Conservation (phyloP, 2,797 vertebrate species). For the Zenarchopterus dispar region DNA sequence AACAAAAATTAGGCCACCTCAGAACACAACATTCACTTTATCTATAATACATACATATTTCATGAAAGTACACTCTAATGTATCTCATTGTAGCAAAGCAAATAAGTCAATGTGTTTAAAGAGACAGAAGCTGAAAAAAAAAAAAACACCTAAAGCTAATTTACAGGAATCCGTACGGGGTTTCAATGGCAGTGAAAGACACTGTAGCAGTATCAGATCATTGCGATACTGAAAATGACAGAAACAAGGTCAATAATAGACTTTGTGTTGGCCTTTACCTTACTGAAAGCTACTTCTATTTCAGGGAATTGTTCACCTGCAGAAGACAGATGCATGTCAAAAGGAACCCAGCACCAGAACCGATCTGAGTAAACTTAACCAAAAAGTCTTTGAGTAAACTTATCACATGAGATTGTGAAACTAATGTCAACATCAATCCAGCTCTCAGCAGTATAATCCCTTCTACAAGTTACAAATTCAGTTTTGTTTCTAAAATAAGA, state of each 20-base stretch:
- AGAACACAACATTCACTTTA: neutral
- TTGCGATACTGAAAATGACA: slow-evolving; percentile 74
- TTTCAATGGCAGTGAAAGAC: slow-evolving; percentile 67
- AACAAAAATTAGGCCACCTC: neutral
- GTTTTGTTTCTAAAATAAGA: slow-evolving; percentile 48
- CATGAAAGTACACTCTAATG: neutral
- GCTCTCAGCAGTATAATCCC: slow-evolving; percentile 15
- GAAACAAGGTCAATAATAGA: slow-evolving; percentile 58
- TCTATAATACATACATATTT: no score
- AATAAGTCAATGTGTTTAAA: slow-evolving; percentile 50
- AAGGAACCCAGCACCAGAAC: neutral
- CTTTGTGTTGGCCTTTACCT: slow-evolving; percentile 49
- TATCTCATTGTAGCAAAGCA: slow-evolving; percentile 10
- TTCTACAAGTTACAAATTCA: slow-evolving; percentile 4
- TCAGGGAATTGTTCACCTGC: slow-evolving; percentile 39
- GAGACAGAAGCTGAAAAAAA: slow-evolving; percentile 49
- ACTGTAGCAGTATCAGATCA: slow-evolving; percentile 72
- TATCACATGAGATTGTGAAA: slow-evolving; percentile 8
- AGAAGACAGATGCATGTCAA: slow-evolving; percentile 4
- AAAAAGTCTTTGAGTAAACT: neutral
- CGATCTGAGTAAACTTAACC: slow-evolving; percentile 8
- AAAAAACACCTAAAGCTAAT: slow-evolving; percentile 68
- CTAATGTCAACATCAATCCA: slow-evolving; percentile 30
- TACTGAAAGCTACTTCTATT: slow-evolving; percentile 32
- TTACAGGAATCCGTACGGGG: slow-evolving; percentile 76